Base-by-base conservation (phyloP, 37 sponge, comb jelly and placozoan species). In the Tethya wilhelma region DNA sequence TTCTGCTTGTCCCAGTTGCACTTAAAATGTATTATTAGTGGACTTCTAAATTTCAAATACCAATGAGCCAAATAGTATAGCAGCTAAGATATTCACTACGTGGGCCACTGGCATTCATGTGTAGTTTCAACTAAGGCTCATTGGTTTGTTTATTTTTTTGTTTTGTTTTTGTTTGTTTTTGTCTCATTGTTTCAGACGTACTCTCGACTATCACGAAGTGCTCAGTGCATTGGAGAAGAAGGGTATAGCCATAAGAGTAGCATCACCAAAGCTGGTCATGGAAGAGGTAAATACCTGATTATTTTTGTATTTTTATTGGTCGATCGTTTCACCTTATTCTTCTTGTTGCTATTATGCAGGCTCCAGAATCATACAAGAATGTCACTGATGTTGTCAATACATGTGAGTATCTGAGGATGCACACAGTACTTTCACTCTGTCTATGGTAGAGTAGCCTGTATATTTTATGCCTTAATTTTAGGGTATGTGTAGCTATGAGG, bases 311-410 rank as follows among this genome's bases (percentile, higher is more conserved):
- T 19, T 49, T 49, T 49, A 19, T 49, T 49, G 14, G 9, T 49
- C 14, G 14, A 49, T 14, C 14, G 9, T 49, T 49, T 9, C 14
- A 49, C 14, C 9, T 14, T 49, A 49, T 14, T 14, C 44, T 69
- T 69, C 41, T n/a, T 32, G 20, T 37, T 66, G 17, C n/a, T 66
- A 59, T 44, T 20, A 9, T 74, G 17, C 43, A 94, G 95, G 99
- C 99, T 32, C 96, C 99, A 34, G 93, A 98, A 44, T 98, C 99
- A 7, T 98, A 98, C 87, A 98, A 98, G 87, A 92, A 98, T 87
- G 99, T 98, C 32, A 98, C 99, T 30, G 96, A 98, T 77, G 99
- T 98, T 56, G 99, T 98, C 9, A 78, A 98, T 56, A 96, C 96
- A 55, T 96, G 96, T 94, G 59, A 87, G 91, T 69, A 23, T 29